Percentiles rank a stretch among this genome's conserved stretches.
These are phyloP conservation scores for Oryzias curvinotus DNA, from an alignment of 2,113 vertebrate species.

Conservation along the genomic window DNA sequence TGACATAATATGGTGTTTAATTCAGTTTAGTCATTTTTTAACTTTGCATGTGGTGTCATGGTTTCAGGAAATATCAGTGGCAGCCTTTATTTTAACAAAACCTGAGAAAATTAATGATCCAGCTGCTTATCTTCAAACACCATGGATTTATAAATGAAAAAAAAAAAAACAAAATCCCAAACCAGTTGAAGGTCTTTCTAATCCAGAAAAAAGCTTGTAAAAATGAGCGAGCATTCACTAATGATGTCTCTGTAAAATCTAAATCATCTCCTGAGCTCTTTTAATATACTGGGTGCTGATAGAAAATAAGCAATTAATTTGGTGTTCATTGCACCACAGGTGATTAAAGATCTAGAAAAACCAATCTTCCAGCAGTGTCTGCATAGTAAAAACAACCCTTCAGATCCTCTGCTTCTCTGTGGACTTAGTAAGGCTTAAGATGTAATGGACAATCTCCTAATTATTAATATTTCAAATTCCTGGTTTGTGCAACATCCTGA, in stretches of 20 bases:
- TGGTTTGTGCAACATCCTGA: not conserved
- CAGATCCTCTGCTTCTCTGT: constrained; percentile 22
- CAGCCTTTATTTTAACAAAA: too few species aligned
- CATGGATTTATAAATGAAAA: too few species aligned
- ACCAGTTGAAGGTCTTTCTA: not conserved
- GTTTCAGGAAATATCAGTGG: too few species aligned
- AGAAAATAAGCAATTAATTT: constrained; percentile 73
- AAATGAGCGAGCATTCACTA: constrained; percentile 11
- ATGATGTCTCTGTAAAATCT: constrained; percentile 19
- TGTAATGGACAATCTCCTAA: constrained; percentile 22
- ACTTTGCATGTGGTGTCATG: too few species aligned
- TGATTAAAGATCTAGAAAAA: constrained; percentile 74
- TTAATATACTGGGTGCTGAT: constrained; percentile 45
- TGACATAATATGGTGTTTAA: too few species aligned
- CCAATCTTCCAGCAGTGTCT: constrained; percentile 54
- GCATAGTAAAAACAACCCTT: constrained; percentile 41
- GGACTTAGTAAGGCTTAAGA: constrained; percentile 14
- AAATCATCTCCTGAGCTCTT: constrained; percentile 28
- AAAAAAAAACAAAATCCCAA: too few species aligned
- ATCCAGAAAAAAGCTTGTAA: constrained; percentile 19
- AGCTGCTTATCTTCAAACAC: too few species aligned
- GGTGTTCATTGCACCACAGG: constrained; percentile 58
- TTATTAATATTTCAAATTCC: constrained; percentile 1
- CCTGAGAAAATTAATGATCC: too few species aligned
- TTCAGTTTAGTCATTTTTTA: too few species aligned